phyloP scores from a whole-genome alignment of 2,888 invertebrate genomes.

The Synergus umbraculus region DNA sequence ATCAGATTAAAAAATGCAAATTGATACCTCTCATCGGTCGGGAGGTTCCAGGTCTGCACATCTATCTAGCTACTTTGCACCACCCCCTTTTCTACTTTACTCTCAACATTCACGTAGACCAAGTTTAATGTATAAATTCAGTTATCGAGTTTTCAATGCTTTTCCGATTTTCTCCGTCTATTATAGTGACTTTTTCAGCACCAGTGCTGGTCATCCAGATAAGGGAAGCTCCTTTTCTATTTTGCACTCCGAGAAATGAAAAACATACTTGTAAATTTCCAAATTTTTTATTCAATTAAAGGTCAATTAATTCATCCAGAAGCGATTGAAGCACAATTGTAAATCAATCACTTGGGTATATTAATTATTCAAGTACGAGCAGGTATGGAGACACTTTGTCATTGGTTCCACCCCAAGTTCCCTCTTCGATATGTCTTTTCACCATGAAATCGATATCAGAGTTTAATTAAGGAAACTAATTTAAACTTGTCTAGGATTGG shows the following conservation, averaged over 20 bases:
- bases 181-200: background rate
- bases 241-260: background rate
- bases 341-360: conserved; percentile 17
- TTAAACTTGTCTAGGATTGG: conserved; percentile 59
- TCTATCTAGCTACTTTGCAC: background rate
- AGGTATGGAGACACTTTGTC: conserved; percentile 49
- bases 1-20: conserved; percentile 61
- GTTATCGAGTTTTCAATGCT: conserved; percentile 47
- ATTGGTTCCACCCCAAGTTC: conserved; percentile 39
- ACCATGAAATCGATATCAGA: conserved; percentile 61
- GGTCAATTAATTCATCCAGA: background rate
- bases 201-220: background rate
- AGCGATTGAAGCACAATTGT: background rate
- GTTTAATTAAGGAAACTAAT: conserved; percentile 68
- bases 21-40: conserved; percentile 47
- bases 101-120: conserved; percentile 53
- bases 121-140: conserved; percentile 50
- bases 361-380: conserved; percentile 27
- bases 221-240: background rate
- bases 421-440: conserved; percentile 46
- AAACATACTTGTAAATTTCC: background rate
- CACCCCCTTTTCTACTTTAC: background rate
- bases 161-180: background rate
- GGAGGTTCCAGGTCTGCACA: conserved; percentile 1
- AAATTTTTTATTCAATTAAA: background rate